These are phyloP conservation scores for Poecilia gillii DNA, from an alignment of 2,797 vertebrate species.

Conservation along the genomic window DNA sequence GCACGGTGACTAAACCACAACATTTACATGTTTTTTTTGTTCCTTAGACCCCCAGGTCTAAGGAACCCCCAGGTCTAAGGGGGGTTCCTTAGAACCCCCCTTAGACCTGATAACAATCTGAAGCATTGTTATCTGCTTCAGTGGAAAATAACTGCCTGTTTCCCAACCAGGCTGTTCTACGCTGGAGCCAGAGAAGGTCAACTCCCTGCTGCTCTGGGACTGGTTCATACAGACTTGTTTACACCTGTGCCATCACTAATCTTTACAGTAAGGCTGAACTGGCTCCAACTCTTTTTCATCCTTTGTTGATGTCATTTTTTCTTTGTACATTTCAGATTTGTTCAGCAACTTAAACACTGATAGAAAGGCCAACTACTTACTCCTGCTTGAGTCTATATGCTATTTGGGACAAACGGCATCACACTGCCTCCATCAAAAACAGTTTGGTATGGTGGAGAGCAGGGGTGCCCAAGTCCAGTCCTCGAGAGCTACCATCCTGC, in stretches of 20 bases:
- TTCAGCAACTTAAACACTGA: not conserved
- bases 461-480: too few species aligned
- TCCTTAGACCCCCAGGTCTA: not conserved
- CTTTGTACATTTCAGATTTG: not conserved
- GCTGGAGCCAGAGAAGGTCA: conserved; percentile 82
- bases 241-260: conserved; percentile 83
- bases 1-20: conserved; percentile 81
- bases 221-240: conserved; percentile 82
- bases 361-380: not conserved
- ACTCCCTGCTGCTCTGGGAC: conserved; percentile 79
- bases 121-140: not conserved
- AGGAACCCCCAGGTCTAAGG: too few species aligned
- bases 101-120: too few species aligned
- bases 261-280: conserved; percentile 76
- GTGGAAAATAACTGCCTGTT: conserved; percentile 15
- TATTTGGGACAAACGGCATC: not conserved
- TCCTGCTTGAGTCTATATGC: not conserved
- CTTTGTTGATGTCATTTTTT: not conserved
- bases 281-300: not conserved
- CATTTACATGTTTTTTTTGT: not conserved
- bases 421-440: not conserved
- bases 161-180: conserved; percentile 76
- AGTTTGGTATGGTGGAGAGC: not conserved
- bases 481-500: too few species aligned
- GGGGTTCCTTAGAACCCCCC: too few species aligned